These are phyloP conservation scores for Amphilophus citrinellus DNA, from an alignment of 2,113 vertebrate species.

Conservation along the genomic window DNA sequence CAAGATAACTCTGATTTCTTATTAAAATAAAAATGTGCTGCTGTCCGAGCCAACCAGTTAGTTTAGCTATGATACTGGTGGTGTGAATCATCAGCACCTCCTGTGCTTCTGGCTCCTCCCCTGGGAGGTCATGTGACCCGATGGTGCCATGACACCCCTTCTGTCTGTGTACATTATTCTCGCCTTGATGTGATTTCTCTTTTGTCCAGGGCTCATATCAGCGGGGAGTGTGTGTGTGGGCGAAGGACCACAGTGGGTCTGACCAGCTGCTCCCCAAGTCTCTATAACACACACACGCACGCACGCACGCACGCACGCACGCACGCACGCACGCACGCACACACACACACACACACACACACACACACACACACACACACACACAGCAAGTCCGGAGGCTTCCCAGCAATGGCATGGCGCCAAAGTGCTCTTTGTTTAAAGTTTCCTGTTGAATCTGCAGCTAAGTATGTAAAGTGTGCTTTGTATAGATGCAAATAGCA, in stretches of 20 bases:
- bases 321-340: not conserved
- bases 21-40: too few relatives aligned
- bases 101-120: not conserved
- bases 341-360: not conserved
- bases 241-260: constrained; percentile 6
- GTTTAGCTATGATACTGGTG: not conserved
- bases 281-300: not conserved
- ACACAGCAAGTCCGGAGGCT: not conserved
- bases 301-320: not conserved
- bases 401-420: not conserved
- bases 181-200: not conserved
- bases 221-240: not conserved
- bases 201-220: constrained; percentile 13
- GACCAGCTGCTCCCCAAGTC: constrained; percentile 8
- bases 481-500: constrained; percentile 33
- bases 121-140: constrained; percentile 28
- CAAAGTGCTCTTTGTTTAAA: constrained; percentile 19
- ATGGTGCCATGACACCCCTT: constrained; percentile 4
- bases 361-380: not conserved
- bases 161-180: constrained; percentile 11
- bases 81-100: constrained; percentile 4
- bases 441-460: constrained; percentile 10
- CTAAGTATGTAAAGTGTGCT: not conserved
- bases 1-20: too few relatives aligned
- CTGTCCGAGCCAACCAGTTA: not conserved